These are phyloP conservation scores for Calidris pygmaea DNA, from an alignment of 2,113 vertebrate species.

Conservation along the genomic window DNA sequence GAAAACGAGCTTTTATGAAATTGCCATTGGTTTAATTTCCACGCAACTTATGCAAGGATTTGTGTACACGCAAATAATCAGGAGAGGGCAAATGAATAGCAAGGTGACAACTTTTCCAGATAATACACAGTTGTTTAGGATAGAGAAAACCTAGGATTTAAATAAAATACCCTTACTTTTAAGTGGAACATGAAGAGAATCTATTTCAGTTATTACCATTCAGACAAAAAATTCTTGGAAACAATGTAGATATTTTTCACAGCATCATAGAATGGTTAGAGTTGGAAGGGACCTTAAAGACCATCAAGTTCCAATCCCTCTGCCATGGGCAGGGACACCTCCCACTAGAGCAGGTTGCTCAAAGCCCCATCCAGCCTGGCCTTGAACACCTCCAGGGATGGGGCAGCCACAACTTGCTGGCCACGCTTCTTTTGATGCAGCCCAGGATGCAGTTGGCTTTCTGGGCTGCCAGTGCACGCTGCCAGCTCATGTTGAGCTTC, in stretches of 20 bases:
- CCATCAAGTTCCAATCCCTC: too few species aligned
- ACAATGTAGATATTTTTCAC: background rate
- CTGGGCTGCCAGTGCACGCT: too few species aligned
- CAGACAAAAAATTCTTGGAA: background rate
- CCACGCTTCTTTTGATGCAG: too few species aligned
- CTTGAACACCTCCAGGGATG: too few species aligned
- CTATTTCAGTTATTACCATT: background rate
- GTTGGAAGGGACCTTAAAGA: too few species aligned
- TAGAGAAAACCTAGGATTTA: background rate
- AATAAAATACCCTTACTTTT: background rate
- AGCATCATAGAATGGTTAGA: background rate
- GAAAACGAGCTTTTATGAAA: background rate
- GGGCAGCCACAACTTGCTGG: too few species aligned
- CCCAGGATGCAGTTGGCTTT: too few species aligned
- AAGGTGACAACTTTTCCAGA: background rate
- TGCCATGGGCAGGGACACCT: too few species aligned
- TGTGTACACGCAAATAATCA: background rate
- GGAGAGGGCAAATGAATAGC: background rate
- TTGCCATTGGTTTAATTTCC: background rate
- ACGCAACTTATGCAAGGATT: background rate
- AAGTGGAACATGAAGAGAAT: background rate
- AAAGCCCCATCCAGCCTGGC: too few species aligned
- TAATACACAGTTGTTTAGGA: background rate
- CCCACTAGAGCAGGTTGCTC: too few species aligned
- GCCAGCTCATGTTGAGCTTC: too few species aligned